Evolutionary conservation across 2,797 vertebrate genomes (phyloP).

Genomic region (Pyrocephalus nanus): DNA sequence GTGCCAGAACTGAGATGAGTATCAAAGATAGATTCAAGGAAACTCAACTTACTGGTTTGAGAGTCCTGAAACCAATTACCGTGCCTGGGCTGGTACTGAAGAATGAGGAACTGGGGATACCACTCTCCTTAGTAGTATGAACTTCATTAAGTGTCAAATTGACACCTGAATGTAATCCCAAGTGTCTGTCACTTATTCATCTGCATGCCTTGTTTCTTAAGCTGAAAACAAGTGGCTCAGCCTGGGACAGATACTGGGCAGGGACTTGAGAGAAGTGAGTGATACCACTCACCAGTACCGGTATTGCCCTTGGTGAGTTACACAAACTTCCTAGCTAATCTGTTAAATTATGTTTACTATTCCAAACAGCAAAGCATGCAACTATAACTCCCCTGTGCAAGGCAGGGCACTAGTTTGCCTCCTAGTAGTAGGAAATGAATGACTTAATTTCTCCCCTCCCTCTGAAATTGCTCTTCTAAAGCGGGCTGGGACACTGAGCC

Average conservation of each 20-base stretch:
- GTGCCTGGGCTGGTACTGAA: neutral
- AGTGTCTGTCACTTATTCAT: neutral
- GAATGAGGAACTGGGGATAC: constrained; percentile 24
- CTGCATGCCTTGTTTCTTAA: neutral
- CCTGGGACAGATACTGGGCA: neutral
- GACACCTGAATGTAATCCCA: neutral
- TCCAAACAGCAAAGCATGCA: neutral
- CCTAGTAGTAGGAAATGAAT: neutral
- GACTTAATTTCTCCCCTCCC: neutral
- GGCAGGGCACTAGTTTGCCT: neutral
- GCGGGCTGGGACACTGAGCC: neutral
- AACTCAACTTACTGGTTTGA: constrained; percentile 41
- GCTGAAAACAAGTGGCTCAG: neutral
- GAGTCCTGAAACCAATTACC: neutral
- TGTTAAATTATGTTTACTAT: neutral
- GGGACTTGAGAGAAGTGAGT: neutral
- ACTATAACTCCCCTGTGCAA: neutral
- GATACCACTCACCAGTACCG: neutral
- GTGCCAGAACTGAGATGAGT: constrained; percentile 13
- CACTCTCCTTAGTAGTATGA: neutral
- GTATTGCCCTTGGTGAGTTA: neutral
- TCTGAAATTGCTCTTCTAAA: neutral
- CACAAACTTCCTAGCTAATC: neutral
- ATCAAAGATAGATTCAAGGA: neutral
- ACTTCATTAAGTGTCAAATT: neutral